Evolutionary conservation across 2,888 invertebrate genomes (phyloP), one percentile per base, ranked within the genome.

Genomic region (Ochropleura plecta): DNA sequence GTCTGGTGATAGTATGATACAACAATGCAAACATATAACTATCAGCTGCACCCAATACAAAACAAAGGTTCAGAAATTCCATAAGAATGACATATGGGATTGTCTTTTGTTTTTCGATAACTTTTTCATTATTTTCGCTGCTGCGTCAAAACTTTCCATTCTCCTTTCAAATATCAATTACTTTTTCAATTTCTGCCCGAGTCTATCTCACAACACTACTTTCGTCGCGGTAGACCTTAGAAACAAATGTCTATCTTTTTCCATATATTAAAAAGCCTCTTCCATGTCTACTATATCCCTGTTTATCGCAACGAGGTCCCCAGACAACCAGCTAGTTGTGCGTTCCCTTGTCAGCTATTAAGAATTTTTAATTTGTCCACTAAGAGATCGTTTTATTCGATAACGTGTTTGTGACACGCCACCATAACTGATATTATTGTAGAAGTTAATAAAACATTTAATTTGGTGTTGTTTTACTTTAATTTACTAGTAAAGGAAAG

Each of bases 301-400:
- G 70, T 71, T 18, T 48, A 73, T 70, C 75, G 79, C 80, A 75
- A 75, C 80, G 70, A 83, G 82, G 86, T 91, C 91, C 90, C 91
- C 77, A 75, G 89, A 87, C 87, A 83, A 79, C 85, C 48, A 72
- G 71, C 81, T 68, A 69, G 73, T 78, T 53, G 42, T 78, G 73
- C 51, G 82, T 76, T 86, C 90, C 91, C 90, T 83, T 88, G 90
- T 88, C 79, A 86, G 86, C 91, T 90, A 90, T 93, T 89, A 91
- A 90, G 91, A 92, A 92, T 93, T 90, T 91, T 91, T 91, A 91
- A 92, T 90, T 86, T 82, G 86, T 84, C 64, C 75, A 70, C 79
- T 62, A 81, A 85, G 64, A 80, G 89, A 88, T 88, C 82, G 82
- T 76, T 66, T 9, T 9, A 51, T 51, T 71, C 66, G 79, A 87